These are phyloP conservation scores for Tricholaema leucomelas DNA, from an alignment of 2,113 vertebrate genomes.

Conservation along the genomic window DNA sequence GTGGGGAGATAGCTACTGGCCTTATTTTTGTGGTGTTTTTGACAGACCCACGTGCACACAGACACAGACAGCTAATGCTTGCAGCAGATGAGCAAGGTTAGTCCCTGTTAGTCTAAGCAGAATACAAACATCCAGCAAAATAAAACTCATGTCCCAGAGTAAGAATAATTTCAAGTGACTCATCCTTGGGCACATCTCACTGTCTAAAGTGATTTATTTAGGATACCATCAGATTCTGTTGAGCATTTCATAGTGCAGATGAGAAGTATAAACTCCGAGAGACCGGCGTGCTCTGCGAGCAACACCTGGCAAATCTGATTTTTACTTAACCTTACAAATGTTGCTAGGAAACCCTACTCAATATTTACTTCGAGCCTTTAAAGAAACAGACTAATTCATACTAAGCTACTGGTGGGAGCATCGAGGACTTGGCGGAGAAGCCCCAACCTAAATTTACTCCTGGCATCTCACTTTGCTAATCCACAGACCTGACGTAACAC, in stretches of 20 bases:
- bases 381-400: slow-evolving; percentile 52
- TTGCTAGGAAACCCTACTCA: slow-evolving; percentile 65
- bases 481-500: neutral
- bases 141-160: neutral
- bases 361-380: slow-evolving; percentile 59
- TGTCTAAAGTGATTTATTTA: neutral
- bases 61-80: neutral
- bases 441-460: neutral
- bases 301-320: slow-evolving; percentile 43
- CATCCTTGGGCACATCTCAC: neutral
- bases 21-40: neutral
- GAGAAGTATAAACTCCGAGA: neutral
- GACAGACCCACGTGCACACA: neutral
- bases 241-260: neutral
- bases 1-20: neutral
- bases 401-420: slow-evolving; percentile 29
- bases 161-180: neutral
- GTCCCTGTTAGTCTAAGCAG: neutral
- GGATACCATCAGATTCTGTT: neutral
- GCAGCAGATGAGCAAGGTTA: neutral
- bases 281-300: neutral
- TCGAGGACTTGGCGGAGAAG: neutral
- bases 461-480: slow-evolving; percentile 28
- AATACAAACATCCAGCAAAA: neutral
- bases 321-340: slow-evolving; percentile 64